Evolutionary conservation across 2,888 invertebrate genomes (phyloP).

Genomic region (Lepas anatifera): DNA sequence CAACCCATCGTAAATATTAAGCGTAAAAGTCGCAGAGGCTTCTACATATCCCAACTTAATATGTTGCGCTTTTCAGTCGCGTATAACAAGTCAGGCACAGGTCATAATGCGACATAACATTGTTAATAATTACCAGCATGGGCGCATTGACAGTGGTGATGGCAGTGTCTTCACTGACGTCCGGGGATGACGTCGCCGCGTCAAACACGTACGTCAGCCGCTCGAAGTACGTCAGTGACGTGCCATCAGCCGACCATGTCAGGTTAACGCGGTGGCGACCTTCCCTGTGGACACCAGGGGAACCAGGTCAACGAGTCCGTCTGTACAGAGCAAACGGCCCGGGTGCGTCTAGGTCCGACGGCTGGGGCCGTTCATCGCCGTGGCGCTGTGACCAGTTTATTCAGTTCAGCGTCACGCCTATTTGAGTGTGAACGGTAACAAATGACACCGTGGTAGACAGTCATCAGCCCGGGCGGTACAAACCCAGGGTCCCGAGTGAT

Average conservation of each 20-base stretch:
- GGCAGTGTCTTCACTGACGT: constrained; percentile 10
- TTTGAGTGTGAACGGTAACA: too few relatives aligned
- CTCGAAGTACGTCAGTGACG: constrained; percentile 20
- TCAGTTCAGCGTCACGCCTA: too few relatives aligned
- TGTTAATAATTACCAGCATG: constrained; percentile 22
- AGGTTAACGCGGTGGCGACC: constrained; percentile 16
- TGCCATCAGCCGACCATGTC: constrained; percentile 16
- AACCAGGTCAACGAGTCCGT: background rate
- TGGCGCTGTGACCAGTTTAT: background rate
- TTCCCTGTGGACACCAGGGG: background rate
- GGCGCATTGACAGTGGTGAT: constrained; percentile 23
- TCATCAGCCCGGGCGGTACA: background rate
- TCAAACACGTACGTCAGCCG: constrained; percentile 21
- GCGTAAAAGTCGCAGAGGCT: too few relatives aligned
- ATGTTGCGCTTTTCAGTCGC: too few relatives aligned
- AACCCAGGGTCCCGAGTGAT: too few relatives aligned
- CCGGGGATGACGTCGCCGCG: constrained; percentile 16
- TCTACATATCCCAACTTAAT: too few relatives aligned
- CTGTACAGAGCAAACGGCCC: too few relatives aligned
- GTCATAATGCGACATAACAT: too few relatives aligned
- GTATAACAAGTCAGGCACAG: too few relatives aligned
- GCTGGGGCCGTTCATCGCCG: background rate
- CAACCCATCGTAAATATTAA: too few relatives aligned
- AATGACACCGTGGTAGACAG: background rate
- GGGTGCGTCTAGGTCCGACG: too few relatives aligned